A percentile compares a stretch with the other conserved stretches of the same genome.
phyloP scores from a whole-genome alignment of 1,140 invertebrate species.

The Caligus rogercresseyi region DNA sequence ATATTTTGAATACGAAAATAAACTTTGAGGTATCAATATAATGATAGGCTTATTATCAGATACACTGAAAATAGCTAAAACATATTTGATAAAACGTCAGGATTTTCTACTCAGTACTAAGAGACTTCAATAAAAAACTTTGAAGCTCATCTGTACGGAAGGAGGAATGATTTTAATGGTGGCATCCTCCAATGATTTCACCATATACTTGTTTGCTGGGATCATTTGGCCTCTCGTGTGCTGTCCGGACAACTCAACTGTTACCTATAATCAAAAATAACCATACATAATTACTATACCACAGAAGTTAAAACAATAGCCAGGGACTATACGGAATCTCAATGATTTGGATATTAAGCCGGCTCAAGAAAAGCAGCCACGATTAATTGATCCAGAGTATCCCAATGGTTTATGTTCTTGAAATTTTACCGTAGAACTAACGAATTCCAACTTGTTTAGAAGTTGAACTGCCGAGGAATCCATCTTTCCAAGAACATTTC shows the following conservation, averaged over 20 bases:
- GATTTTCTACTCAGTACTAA: too few relatives aligned
- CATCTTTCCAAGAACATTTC: conserved; percentile 1
- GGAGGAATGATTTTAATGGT: neutral
- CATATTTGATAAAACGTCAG: too few relatives aligned
- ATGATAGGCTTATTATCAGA: too few relatives aligned
- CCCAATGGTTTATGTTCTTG: neutral
- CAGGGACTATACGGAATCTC: neutral
- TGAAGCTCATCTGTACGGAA: neutral
- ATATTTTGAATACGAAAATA: too few relatives aligned
- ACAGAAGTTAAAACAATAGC: neutral
- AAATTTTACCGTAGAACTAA: neutral
- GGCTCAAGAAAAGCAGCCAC: conserved; percentile 8
- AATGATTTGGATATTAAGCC: neutral
- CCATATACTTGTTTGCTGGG: neutral
- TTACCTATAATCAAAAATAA: neutral
- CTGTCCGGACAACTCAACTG: neutral
- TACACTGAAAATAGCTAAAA: too few relatives aligned
- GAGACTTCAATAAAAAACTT: neutral
- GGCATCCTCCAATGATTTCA: neutral
- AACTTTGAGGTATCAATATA: too few relatives aligned
- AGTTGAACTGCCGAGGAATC: neutral
- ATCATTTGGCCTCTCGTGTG: neutral
- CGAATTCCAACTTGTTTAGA: neutral
- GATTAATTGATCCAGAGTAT: conserved; percentile 1
- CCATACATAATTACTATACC: neutral